phyloP scores from a whole-genome alignment of 2,888 invertebrate genomes.

The Malachius bipustulatus region DNA sequence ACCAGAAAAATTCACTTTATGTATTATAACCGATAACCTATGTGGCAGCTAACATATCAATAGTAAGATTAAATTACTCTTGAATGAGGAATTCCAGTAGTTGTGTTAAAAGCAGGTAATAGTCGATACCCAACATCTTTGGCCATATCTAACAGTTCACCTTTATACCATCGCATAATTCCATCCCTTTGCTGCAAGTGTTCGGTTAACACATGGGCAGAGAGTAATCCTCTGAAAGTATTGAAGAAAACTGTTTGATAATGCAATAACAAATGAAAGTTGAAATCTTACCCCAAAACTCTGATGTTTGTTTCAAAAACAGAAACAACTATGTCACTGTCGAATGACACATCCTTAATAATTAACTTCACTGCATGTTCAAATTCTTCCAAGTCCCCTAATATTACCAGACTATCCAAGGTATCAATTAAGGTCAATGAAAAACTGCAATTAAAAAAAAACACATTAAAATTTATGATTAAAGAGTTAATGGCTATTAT shows the following conservation, averaged over 20 bases:
- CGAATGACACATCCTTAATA: conserved; percentile 78
- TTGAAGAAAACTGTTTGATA: conserved; percentile 30
- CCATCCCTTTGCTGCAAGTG: conserved; percentile 65
- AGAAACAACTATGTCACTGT: conserved; percentile 89
- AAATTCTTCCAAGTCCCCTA: conserved; percentile 91
- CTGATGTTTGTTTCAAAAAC: conserved; percentile 98
- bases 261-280: conserved; percentile 9
- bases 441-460: conserved; percentile 56
- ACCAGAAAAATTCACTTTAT: no score
- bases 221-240: conserved; percentile 65
- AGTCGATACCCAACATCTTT: conserved; percentile 85
- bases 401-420: conserved; percentile 79
- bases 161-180: conserved; percentile 72
- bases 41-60: no score
- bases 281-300: conserved; percentile 70
- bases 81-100: conserved; percentile 95
- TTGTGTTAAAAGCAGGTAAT: conserved; percentile 95
- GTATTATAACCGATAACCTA: no score
- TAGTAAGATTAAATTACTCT: conserved; percentile 62
- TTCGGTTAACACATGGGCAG: conserved; percentile 82
- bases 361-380: conserved; percentile 80
- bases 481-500: no score
- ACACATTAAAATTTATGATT: conserved; percentile 3
- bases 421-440: conserved; percentile 92
- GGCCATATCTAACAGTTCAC: conserved; percentile 80